These are phyloP conservation scores for Aricia artaxerxes DNA, from an alignment of 2,888 invertebrate species.

Conservation along the genomic window DNA sequence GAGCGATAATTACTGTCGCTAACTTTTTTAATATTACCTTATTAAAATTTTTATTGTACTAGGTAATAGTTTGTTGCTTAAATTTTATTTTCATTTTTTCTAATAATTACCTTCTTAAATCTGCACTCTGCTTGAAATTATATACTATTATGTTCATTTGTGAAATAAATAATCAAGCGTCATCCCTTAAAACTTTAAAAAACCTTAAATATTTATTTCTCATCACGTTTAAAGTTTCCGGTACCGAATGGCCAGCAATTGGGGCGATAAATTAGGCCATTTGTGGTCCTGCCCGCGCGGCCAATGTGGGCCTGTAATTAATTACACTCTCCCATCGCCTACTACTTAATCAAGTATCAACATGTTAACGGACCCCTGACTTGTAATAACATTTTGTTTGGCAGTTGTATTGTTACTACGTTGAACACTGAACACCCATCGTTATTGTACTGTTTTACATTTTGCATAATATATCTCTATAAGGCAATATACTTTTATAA, in stretches of 20 bases:
- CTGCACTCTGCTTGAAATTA: no score
- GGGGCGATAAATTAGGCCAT: slow-evolving; percentile 64
- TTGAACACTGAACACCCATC: background rate
- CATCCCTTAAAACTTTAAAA: background rate
- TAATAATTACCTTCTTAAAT: no score
- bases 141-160: no score
- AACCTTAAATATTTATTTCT: slow-evolving; percentile 3
- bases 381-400: background rate
- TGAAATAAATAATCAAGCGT: no score
- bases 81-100: no score
- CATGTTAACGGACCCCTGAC: slow-evolving; percentile 33
- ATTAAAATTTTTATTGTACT: no score
- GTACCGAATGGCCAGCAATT: slow-evolving; percentile 46
- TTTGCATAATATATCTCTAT: no score
- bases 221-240: slow-evolving; percentile 32
- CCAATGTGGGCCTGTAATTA: slow-evolving; percentile 54
- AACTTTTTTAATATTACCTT: no score
- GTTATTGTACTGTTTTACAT: background rate
- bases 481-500: no score
- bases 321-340: slow-evolving; percentile 51
- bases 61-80: no score
- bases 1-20: no score
- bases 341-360: slow-evolving; percentile 38
- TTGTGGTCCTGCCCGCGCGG: slow-evolving; percentile 51
- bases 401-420: background rate